A percentile compares a stretch with the other conserved stretches of the same genome.
These are phyloP conservation scores for Atherix ibis DNA, from an alignment of 2,888 invertebrate species.

Conservation along the genomic window DNA sequence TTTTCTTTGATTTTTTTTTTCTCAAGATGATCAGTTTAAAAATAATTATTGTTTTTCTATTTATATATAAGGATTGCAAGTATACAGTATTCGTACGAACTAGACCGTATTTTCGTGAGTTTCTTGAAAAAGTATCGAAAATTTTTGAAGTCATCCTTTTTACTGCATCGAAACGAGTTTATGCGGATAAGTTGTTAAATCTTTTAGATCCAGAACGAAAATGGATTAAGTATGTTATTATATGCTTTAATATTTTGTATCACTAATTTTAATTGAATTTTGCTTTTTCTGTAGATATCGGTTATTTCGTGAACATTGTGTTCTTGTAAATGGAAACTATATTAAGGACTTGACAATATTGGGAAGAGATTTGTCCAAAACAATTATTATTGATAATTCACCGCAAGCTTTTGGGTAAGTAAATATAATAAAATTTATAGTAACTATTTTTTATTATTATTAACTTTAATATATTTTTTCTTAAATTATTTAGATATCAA, in stretches of 20 bases:
- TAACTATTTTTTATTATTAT: constrained; percentile 8
- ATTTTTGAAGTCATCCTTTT: constrained; percentile 87
- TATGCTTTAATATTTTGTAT: constrained; percentile 4
- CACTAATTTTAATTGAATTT: background rate
- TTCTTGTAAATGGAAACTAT: constrained; percentile 89
- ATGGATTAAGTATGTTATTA: constrained; percentile 43
- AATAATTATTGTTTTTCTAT: background rate
- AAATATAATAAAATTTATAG: too few relatives aligned
- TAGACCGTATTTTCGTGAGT: constrained; percentile 80
- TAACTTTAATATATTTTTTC: too few relatives aligned
- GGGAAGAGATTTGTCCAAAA: constrained; percentile 78
- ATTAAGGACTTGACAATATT: constrained; percentile 89
- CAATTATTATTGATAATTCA: constrained; percentile 76
- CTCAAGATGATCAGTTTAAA: background rate
- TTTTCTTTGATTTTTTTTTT: constrained; percentile 1
- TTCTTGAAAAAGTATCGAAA: constrained; percentile 73
- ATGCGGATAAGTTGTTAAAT: constrained; percentile 85
- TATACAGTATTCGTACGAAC: constrained; percentile 80
- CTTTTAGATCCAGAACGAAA: constrained; percentile 75
- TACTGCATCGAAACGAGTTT: constrained; percentile 90
- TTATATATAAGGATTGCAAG: constrained; percentile 66
- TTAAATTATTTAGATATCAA: constrained; percentile 42
- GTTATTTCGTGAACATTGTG: constrained; percentile 88
- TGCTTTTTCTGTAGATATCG: constrained; percentile 37
- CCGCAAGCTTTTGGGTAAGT: constrained; percentile 75